phyloP scores from a whole-genome alignment of 35 echinoderm and acorn worm genomes.

The Amphiura filiformis region DNA sequence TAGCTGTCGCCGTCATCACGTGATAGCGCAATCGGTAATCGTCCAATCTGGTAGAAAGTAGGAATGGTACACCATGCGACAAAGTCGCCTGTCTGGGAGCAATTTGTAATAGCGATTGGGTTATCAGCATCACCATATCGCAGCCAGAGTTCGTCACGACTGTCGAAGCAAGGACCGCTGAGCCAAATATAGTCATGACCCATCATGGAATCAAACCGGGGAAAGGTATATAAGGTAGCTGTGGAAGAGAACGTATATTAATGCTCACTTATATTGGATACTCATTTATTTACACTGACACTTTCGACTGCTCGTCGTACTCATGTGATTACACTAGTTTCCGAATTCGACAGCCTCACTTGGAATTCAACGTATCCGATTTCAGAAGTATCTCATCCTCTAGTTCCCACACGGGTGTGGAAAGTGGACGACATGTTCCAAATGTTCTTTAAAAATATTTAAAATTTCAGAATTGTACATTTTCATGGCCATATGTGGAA shows the following conservation, averaged over 20 bases:
- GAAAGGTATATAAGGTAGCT: constrained; percentile 69
- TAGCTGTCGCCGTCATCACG: constrained; percentile 62
- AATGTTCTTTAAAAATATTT: too few relatives aligned
- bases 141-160: constrained; percentile 72
- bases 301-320: background rate
- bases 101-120: constrained; percentile 87
- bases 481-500: too few relatives aligned
- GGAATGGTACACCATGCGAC: constrained; percentile 66
- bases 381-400: too few relatives aligned
- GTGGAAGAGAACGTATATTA: background rate
- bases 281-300: background rate
- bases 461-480: too few relatives aligned
- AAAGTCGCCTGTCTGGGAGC: constrained; percentile 53
- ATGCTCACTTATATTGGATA: too few relatives aligned
- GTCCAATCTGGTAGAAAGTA: constrained; percentile 78
- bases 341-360: too few relatives aligned
- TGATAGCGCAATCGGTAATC: constrained; percentile 54
- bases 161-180: constrained; percentile 80
- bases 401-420: too few relatives aligned
- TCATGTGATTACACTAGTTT: background rate
- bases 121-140: constrained; percentile 62
- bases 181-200: constrained; percentile 71
- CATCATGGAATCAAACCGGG: constrained; percentile 76
- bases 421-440: too few relatives aligned
- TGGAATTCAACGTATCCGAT: too few relatives aligned